Evolutionary conservation across 1,140 invertebrate genomes (phyloP), one percentile per base, ranked within the genome.

Genomic region (Adelges cooleyi): DNA sequence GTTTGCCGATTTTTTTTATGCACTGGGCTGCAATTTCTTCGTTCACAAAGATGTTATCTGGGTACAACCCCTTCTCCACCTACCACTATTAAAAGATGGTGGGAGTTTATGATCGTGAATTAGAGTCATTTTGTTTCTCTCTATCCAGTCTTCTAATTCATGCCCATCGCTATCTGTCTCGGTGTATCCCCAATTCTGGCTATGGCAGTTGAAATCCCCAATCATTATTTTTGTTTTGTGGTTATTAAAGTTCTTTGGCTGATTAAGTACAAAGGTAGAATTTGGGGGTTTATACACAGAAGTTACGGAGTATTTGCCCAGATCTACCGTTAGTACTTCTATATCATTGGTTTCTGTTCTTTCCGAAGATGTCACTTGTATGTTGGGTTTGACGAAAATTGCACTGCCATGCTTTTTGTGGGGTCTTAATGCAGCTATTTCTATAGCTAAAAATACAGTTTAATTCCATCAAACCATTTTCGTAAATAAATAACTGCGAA

Each of bases 171-270:
- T 27, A 59, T 67, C 17, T 8, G 36, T 56, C 33, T 59, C 22
- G 22, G 29, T 46, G 29, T 67, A 67, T 22, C 53, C 66, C 66
- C 52, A 62, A 22, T 4, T 33, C 13, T 27, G 23, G 20, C 29
- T 56, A 48, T 67, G 66, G 22, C 53, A 56, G 11, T 52, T 52
- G 5, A 52, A 52, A 18, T 52, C 50, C 2, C 17, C 50, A 36
- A 51, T 3, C 15, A 67, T 17, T 23, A 56, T 54, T 66, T 56
- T 33, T 22, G 33, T 49, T 10, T 27, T 59, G 36, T 54, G 15
- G 52, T 48, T 33, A 48, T 49, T 38, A 20, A 67, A 67, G 20
- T 67, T 67, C 13, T 23, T 2, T 33, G 66, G 52, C 46, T 67
- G 15, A 36, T 50, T 6, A n/a, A 67, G 53, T 2, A 2, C 25